A percentile compares a stretch with the other conserved stretches of the same genome.
These are phyloP conservation scores for Chelon auratus DNA, from an alignment of 2,797 vertebrate genomes.

Conservation along the genomic window DNA sequence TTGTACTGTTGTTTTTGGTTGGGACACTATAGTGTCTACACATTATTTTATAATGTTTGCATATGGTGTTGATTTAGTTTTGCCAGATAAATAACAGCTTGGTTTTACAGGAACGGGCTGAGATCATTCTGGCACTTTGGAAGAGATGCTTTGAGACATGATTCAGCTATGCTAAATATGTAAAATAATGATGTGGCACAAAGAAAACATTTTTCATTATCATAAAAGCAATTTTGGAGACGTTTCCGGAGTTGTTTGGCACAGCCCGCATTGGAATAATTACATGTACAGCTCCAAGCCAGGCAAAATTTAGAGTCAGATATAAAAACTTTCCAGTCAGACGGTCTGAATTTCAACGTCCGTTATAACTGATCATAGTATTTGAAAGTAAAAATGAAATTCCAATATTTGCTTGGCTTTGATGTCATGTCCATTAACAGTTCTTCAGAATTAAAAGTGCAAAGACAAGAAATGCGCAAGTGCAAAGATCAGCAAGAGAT, in stretches of 20 bases:
- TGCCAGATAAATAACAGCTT: not conserved
- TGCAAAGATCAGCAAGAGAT: not conserved
- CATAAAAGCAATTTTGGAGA: slow-evolving; percentile 18
- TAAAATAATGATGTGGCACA: slow-evolving; percentile 27
- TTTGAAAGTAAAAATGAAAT: not conserved
- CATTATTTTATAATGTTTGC: not conserved
- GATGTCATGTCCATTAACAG: not conserved
- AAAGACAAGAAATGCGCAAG: not conserved
- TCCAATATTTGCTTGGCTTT: not conserved
- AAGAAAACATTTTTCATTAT: slow-evolving; percentile 28
- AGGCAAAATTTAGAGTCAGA: not conserved
- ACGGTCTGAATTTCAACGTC: not conserved
- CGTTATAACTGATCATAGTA: not conserved
- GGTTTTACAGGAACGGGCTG: not conserved
- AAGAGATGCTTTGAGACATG: slow-evolving; percentile 3
- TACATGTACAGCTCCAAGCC: not conserved
- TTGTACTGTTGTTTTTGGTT: not conserved
- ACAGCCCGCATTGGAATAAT: not conserved
- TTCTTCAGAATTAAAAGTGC: too few species aligned
- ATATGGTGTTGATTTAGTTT: not conserved
- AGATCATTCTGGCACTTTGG: not conserved
- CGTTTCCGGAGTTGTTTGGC: not conserved
- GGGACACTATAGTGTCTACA: too few species aligned
- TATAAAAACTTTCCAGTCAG: slow-evolving; percentile 1
- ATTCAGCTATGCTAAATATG: slow-evolving; percentile 33